Conservation (phyloP, 2,888 invertebrate genomes). For the Drosophila hamatofila region DNA sequence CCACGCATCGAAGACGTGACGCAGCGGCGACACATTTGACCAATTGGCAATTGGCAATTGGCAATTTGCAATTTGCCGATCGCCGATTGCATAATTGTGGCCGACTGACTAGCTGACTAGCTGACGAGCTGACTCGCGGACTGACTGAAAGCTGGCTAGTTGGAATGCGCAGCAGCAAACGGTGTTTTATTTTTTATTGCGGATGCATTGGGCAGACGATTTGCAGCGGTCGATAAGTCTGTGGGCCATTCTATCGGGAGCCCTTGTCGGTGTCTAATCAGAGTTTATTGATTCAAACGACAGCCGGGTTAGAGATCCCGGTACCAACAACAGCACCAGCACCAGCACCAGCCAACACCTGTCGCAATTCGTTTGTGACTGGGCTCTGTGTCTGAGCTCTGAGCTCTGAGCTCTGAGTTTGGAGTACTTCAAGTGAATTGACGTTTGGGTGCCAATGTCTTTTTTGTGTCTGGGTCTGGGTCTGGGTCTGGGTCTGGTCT, state of each 20-base stretch:
- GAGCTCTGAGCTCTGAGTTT: background rate
- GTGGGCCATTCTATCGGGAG: conserved; percentile 48
- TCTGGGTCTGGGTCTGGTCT: conserved; percentile 12
- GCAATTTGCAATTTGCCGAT: conserved; percentile 45
- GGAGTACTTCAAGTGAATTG: conserved; percentile 23
- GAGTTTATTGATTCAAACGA: conserved; percentile 79
- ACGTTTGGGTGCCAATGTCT: conserved; percentile 66
- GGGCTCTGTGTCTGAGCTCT: conserved; percentile 1
- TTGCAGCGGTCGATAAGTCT: conserved; percentile 61
- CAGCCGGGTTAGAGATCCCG: conserved; percentile 48
- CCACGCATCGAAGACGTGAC: conserved; percentile 64
- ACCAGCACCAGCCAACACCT: conserved; percentile 44
- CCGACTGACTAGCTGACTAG: conserved; percentile 38
- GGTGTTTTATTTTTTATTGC: conserved; percentile 71
- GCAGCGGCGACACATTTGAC: conserved; percentile 62
- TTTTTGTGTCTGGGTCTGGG: conserved; percentile 14
- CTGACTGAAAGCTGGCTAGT: conserved; percentile 38
- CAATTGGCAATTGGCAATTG: conserved; percentile 60
- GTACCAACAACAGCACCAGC: conserved; percentile 1
- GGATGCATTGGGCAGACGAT: conserved; percentile 79
- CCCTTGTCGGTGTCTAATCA: conserved; percentile 65
- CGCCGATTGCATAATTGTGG: conserved; percentile 55
- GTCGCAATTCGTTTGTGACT: conserved; percentile 38
- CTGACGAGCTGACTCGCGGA: too few relatives aligned
- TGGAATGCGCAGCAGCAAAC: conserved; percentile 65